Conservation (phyloP, 2,113 vertebrate genomes). For the Forbesichthys agassizii region DNA sequence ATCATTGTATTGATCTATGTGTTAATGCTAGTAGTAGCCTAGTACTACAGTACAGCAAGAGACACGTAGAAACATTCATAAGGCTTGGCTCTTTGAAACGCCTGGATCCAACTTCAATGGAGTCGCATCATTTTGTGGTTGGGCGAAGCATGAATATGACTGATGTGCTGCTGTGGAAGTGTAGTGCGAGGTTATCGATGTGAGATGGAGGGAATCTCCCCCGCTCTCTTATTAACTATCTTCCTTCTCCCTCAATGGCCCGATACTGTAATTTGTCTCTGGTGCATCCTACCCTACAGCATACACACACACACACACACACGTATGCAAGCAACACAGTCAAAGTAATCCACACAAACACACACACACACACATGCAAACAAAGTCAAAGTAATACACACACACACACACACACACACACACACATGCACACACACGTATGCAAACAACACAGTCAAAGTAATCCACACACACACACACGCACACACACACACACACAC, state of each 20-base stretch:
- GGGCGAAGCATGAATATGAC: conserved; percentile 15
- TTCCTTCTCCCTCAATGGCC: conserved; percentile 57
- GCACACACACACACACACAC: too few species aligned
- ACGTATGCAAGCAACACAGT: not conserved
- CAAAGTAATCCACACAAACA: not conserved
- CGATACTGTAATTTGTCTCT: conserved; percentile 58
- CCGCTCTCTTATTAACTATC: conserved; percentile 68
- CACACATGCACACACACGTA: not conserved
- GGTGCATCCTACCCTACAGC: conserved; percentile 44
- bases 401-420: conserved; percentile 3
- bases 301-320: not conserved
- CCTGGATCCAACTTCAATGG: conserved; percentile 36
- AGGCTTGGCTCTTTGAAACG: conserved; percentile 16
- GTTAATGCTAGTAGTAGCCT: conserved; percentile 24
- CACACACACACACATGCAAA: not conserved
- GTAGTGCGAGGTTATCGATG: conserved; percentile 61
- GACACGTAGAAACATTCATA: not conserved
- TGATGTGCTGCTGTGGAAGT: conserved; percentile 40
- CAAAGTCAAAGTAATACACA: not conserved
- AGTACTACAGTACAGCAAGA: not conserved
- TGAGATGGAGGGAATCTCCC: conserved; percentile 38
- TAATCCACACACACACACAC: too few species aligned
- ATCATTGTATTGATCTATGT: conserved; percentile 25
- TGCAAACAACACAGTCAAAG: too few species aligned
- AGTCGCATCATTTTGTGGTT: conserved; percentile 50